Percentiles rank a stretch among this genome's conserved stretches.
Conservation (phyloP, 2,113 vertebrate genomes). For the Rhinopomastus cyanomelas region DNA sequence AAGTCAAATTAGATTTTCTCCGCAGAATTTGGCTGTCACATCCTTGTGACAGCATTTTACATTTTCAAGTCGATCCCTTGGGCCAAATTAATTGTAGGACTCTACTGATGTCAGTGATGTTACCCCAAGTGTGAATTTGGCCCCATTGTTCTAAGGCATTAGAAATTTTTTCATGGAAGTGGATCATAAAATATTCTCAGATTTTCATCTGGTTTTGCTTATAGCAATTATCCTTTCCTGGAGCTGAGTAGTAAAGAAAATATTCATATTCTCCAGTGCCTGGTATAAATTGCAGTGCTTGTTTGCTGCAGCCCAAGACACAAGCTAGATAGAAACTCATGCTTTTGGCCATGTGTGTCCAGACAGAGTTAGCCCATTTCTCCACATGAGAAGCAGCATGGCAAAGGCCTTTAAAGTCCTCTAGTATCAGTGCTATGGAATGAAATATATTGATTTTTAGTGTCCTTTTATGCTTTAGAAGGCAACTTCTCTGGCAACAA, state of each 20-base stretch:
- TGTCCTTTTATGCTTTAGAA: not conserved
- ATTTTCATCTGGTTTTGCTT: constrained; percentile 66
- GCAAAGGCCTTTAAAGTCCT: not conserved
- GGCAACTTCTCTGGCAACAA: not conserved
- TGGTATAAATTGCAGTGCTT: constrained; percentile 39
- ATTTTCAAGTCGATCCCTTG: constrained; percentile 58
- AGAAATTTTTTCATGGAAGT: constrained; percentile 48
- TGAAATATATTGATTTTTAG: not conserved
- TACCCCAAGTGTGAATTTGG: constrained; percentile 59
- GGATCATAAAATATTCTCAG: constrained; percentile 61
- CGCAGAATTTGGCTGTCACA: constrained; percentile 35
- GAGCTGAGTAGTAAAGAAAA: constrained; percentile 60
- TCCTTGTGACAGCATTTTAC: constrained; percentile 25
- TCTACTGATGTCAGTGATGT: constrained; percentile 48
- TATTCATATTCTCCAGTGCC: constrained; percentile 51
- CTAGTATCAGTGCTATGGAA: not conserved
- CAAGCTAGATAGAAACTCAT: not conserved
- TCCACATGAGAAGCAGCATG: not conserved
- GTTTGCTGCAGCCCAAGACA: constrained; percentile 18
- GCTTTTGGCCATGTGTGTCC: not conserved
- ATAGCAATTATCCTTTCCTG: constrained; percentile 56
- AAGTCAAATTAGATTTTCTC: constrained; percentile 39
- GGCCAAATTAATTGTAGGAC: constrained; percentile 36
- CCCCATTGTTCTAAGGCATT: constrained; percentile 56
- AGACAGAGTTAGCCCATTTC: not conserved